These are phyloP conservation scores for Neoascia interrupta DNA, from an alignment of 2,888 invertebrate genomes.

Conservation along the genomic window DNA sequence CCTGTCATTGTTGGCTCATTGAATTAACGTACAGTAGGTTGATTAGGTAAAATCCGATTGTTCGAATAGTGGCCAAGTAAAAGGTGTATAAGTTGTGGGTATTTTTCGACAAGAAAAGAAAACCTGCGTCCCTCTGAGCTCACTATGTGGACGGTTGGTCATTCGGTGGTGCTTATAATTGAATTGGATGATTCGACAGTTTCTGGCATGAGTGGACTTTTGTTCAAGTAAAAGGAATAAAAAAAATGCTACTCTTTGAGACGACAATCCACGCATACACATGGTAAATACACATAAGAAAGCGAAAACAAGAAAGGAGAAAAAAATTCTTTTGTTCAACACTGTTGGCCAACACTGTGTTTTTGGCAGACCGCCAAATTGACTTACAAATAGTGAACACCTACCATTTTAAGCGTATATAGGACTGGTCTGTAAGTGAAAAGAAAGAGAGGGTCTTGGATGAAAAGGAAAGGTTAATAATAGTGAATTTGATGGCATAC, in stretches of 20 bases:
- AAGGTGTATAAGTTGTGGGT: slow-evolving; percentile 30
- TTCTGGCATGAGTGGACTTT: slow-evolving; percentile 42
- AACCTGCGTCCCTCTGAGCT: not conserved
- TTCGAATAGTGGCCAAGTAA: slow-evolving; percentile 48
- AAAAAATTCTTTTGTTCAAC: slow-evolving; percentile 14
- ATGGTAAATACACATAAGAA: slow-evolving; percentile 1
- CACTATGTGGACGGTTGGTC: not conserved
- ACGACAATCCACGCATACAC: not conserved
- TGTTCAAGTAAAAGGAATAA: not conserved
- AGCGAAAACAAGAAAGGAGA: slow-evolving; percentile 9
- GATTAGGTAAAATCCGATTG: slow-evolving; percentile 59
- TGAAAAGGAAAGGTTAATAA: slow-evolving; percentile 30
- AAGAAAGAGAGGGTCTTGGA: not conserved
- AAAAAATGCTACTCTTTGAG: not conserved
- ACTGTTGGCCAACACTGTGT: slow-evolving; percentile 31
- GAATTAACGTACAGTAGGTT: slow-evolving; percentile 52
- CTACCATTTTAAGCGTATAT: too few relatives aligned
- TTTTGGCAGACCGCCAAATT: slow-evolving; percentile 42
- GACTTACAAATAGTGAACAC: slow-evolving; percentile 15
- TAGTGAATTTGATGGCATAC: slow-evolving; percentile 9
- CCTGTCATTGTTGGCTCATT: slow-evolving; percentile 32
- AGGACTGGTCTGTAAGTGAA: too few relatives aligned
- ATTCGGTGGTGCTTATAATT: slow-evolving; percentile 36
- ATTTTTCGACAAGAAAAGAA: not conserved
- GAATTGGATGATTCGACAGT: slow-evolving; percentile 61